Evolutionary conservation across 2,888 invertebrate genomes (phyloP), one percentile per base, ranked within the genome.

Genomic region (Cabera pusaria): DNA sequence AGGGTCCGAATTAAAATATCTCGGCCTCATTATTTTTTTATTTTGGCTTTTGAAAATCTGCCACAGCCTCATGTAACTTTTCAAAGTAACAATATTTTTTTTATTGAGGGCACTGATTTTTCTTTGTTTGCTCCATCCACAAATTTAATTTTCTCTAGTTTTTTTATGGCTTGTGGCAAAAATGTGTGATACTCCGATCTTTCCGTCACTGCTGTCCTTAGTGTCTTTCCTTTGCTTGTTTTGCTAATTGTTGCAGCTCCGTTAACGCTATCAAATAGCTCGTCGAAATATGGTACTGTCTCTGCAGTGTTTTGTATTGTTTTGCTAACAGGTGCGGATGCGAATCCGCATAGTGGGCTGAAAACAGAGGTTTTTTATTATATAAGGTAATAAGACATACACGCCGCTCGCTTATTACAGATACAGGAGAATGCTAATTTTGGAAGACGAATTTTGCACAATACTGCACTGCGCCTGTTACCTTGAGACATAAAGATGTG

Each of bases 1-100:
- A 28, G 44, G 41, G 6, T 49, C 41, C 2, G 43, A 40, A 23
- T 49, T 52, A 6, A 47, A 52, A 21, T 41, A 49, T 24, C 51
- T 11, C 1, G 49, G 41, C 5, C 44, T 14, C 43, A 45, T 3
- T 14, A 14, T 14, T 14, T 14, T 14, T 14, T 14, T 14, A 14
- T 14, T 4, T 14, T 14, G 14, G 14, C 14, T 4, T 14, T 14
- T 42, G 6, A 23, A 23, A 2, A 24, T 24, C 6, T 24, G 14
- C 25, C 16, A 16, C 16, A 25, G 16, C 11, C 16, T 25, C 25
- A 25, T 25, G 5, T 25, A 25, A 16, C 16, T 7, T 18, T 21
- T 18, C 19, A 17, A 12, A 4, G 12, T 19, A 2, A 26, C 5
- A 8, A 26, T 20, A 10, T 7, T n/a, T 26, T 8, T 1, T 17